A percentile compares a stretch with the other conserved stretches of the same genome.
phyloP scores from a whole-genome alignment of 2,113 vertebrate species.

The Dasyurus viverrinus region DNA sequence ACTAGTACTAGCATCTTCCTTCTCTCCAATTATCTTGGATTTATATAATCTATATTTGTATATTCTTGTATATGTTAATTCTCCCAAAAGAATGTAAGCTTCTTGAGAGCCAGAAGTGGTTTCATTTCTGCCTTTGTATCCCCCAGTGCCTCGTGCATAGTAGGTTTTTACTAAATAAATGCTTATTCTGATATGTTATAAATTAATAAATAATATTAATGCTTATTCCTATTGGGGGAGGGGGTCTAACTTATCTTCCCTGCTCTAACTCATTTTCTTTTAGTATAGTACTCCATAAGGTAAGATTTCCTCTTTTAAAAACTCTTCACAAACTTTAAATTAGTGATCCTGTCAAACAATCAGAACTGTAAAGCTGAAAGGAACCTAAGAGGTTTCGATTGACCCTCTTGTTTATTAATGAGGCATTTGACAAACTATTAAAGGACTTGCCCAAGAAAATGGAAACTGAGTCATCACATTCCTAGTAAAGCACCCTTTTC shows the following conservation, averaged over 20 bases:
- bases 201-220: not conserved
- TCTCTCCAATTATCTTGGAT: not conserved
- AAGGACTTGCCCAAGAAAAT: not conserved
- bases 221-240: not conserved
- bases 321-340: not conserved
- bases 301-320: not conserved
- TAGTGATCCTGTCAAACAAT: not conserved
- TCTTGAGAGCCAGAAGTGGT: not conserved
- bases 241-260: not conserved
- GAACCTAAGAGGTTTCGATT: not conserved
- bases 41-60: not conserved
- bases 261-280: not conserved
- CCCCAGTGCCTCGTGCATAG: not conserved
- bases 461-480: not conserved
- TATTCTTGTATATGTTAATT: not conserved
- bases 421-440: not conserved
- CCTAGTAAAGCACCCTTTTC: not conserved
- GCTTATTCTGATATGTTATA: not conserved
- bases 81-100: not conserved
- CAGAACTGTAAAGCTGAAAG: not conserved
- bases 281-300: not conserved
- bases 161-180: not conserved
- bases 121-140: not conserved
- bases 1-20: not conserved
- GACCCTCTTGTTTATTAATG: not conserved